Conservation (phyloP, 2,888 invertebrate genomes). For the Axea sp. region DNA sequence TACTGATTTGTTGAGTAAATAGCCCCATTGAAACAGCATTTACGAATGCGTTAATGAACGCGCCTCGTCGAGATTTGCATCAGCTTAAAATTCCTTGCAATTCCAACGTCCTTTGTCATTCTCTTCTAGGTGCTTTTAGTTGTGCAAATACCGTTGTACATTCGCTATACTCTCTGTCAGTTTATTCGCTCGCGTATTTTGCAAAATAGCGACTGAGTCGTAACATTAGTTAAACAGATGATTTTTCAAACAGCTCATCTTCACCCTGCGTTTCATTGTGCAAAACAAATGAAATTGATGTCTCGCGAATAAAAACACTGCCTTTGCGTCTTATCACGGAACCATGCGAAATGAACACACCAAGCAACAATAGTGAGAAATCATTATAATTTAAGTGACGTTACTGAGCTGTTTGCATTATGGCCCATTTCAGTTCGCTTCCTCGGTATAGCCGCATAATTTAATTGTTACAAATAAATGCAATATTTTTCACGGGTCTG, state of each 20-base stretch:
- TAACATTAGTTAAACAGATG: slow-evolving; percentile 53
- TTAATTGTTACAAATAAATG: too few species aligned
- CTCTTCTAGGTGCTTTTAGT: slow-evolving; percentile 68
- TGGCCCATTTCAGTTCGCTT: too few species aligned
- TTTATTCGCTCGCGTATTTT: slow-evolving; percentile 55
- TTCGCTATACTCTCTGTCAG: slow-evolving; percentile 44
- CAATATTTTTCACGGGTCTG: too few species aligned
- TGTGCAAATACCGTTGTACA: slow-evolving; percentile 65
- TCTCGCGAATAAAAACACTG: slow-evolving; percentile 20
- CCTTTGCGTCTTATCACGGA: slow-evolving; percentile 2
- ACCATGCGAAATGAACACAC: background rate
- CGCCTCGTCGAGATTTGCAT: slow-evolving; percentile 69
- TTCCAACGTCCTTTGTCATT: slow-evolving; percentile 65
- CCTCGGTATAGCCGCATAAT: too few species aligned
- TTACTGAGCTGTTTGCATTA: too few species aligned
- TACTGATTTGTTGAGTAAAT: slow-evolving; percentile 62
- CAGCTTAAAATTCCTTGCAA: slow-evolving; percentile 69
- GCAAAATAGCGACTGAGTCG: slow-evolving; percentile 52
- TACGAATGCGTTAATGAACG: slow-evolving; percentile 66
- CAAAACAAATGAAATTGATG: slow-evolving; percentile 32
- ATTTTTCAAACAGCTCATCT: slow-evolving; percentile 55
- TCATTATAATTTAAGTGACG: too few species aligned
- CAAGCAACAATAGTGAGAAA: background rate
- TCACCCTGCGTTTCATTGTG: slow-evolving; percentile 6
- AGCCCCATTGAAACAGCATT: slow-evolving; percentile 61